These are phyloP conservation scores for Drosophila ezoana DNA, from an alignment of 2,888 invertebrate species.

Conservation along the genomic window DNA sequence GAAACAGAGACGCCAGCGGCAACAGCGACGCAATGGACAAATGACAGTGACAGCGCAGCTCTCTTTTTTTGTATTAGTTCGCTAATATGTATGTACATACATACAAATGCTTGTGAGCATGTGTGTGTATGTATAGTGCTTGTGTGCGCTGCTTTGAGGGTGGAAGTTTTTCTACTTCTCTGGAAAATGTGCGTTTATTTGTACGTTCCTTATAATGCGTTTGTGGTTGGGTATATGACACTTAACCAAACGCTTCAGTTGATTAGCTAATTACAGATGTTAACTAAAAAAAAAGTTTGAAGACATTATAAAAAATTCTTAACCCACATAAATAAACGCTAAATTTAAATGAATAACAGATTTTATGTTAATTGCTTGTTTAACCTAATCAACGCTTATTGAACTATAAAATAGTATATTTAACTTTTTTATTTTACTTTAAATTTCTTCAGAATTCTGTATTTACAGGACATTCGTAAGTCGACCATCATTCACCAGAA, in stretches of 20 bases:
- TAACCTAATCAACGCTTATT: not conserved
- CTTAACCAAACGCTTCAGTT: not conserved
- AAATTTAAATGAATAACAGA: not conserved
- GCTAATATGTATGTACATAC: conserved; percentile 59
- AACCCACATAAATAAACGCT: not conserved
- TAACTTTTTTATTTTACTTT: not conserved
- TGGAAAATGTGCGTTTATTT: conserved; percentile 81
- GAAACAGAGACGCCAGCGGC: conserved; percentile 41
- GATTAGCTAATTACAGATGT: not conserved
- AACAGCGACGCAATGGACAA: conserved; percentile 72
- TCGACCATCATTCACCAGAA: conserved; percentile 39
- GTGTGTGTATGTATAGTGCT: conserved; percentile 42
- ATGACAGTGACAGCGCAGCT: conserved; percentile 71
- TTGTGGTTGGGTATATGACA: conserved; percentile 60
- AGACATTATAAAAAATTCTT: not conserved
- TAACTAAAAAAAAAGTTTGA: not conserved
- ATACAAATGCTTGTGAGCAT: conserved; percentile 26
- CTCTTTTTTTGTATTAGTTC: conserved; percentile 69
- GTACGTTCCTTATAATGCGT: conserved; percentile 67
- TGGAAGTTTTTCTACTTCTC: conserved; percentile 80
- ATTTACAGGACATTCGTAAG: conserved; percentile 32
- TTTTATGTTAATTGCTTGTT: not conserved
- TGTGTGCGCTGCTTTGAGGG: conserved; percentile 72
- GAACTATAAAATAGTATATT: not conserved
- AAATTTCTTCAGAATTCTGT: not conserved